Percentiles rank a stretch among this genome's conserved stretches.
phyloP scores from a whole-genome alignment of 2,797 vertebrate genomes.

The Gymnoscopelus microlampas region DNA sequence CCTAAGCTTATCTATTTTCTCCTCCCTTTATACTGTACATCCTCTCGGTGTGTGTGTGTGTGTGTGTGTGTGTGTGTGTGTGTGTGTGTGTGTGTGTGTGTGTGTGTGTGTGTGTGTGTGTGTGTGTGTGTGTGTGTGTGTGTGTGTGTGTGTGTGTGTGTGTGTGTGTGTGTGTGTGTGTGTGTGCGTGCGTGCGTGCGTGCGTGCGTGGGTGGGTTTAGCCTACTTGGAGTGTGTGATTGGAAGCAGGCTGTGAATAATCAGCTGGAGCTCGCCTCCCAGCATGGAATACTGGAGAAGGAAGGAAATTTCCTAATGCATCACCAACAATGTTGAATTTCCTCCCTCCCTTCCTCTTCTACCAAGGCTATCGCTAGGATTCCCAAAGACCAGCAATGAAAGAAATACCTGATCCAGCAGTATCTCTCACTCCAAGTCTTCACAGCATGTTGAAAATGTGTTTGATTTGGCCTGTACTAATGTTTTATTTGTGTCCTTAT shows the following conservation, averaged over 20 bases:
- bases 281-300: conserved; percentile 48
- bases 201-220: conserved; percentile 23
- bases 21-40: no score
- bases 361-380: conserved; percentile 34
- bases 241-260: conserved; percentile 65
- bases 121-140: conserved; percentile 10
- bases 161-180: conserved; percentile 3
- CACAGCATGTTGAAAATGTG: no score
- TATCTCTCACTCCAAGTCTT: no score
- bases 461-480: no score
- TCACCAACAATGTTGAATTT: conserved; percentile 33
- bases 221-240: conserved; percentile 35
- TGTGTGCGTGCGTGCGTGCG: conserved; percentile 14
- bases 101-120: conserved; percentile 13
- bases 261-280: conserved; percentile 67
- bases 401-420: neutral
- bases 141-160: conserved; percentile 4
- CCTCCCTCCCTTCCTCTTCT: conserved; percentile 18
- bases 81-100: conserved; percentile 23
- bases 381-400: conserved; percentile 51
- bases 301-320: conserved; percentile 52
- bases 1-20: no score
- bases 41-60: conserved; percentile 17
- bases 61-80: neutral
- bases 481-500: neutral